Percentiles rank a stretch among this genome's conserved stretches.
phyloP scores from a whole-genome alignment of 2,113 vertebrate genomes.

The Turnix velox region DNA sequence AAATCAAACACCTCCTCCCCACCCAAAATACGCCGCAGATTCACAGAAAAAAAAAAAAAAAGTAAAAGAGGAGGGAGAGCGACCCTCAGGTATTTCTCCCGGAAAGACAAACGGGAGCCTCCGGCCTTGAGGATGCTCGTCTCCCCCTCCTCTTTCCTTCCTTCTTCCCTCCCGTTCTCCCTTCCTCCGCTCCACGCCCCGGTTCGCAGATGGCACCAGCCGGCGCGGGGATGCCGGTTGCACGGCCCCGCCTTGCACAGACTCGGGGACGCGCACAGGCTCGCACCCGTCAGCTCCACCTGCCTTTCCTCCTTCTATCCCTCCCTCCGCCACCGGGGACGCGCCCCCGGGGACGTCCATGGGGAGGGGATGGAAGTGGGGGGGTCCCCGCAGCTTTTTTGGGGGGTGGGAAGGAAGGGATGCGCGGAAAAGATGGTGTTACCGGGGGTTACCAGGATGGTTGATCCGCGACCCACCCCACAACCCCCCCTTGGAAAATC shows the following conservation, averaged over 20 bases:
- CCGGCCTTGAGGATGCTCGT: background rate
- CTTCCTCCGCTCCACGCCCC: background rate
- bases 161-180: background rate
- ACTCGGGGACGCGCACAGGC: background rate
- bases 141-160: too few species aligned
- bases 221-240: background rate
- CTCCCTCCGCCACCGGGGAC: background rate
- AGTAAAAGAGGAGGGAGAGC: background rate
- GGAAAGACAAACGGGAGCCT: background rate
- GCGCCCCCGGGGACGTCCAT: background rate
- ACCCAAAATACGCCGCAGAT: too few species aligned
- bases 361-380: background rate
- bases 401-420: too few species aligned
- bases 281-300: background rate
- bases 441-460: too few species aligned
- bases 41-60: too few species aligned
- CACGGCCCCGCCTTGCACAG: slow-evolving; percentile 5
- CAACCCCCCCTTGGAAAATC: too few species aligned
- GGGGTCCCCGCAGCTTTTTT: background rate
- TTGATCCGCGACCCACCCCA: too few species aligned
- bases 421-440: background rate
- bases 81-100: background rate
- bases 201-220: background rate
- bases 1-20: too few species aligned
- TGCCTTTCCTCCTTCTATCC: too few species aligned